A percentile compares a stretch with the other conserved stretches of the same genome.
phyloP scores from a whole-genome alignment of 2,113 vertebrate genomes.

The Loxodonta africana region DNA sequence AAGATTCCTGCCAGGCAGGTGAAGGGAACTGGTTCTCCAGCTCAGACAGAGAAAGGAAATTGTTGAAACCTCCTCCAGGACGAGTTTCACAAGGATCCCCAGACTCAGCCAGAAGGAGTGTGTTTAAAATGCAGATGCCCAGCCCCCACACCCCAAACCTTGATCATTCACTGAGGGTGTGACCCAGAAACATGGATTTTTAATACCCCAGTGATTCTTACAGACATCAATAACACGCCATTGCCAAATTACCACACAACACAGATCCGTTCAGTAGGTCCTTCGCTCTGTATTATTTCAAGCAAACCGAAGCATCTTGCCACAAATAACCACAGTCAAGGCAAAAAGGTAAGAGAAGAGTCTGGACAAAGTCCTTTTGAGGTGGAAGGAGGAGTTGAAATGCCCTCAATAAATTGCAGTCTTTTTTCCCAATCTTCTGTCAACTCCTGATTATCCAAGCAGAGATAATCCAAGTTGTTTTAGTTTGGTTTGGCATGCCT shows the following conservation, averaged over 20 bases:
- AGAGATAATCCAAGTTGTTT: conserved; percentile 59
- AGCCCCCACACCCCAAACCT: not conserved
- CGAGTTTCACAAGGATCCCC: not conserved
- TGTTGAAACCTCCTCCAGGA: not conserved
- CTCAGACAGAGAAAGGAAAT: not conserved
- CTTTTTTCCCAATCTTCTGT: conserved; percentile 60
- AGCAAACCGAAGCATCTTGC: conserved; percentile 76
- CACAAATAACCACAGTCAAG: conserved; percentile 85
- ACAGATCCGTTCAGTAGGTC: conserved; percentile 80
- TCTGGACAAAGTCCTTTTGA: conserved; percentile 78
- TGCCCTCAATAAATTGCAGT: conserved; percentile 65
- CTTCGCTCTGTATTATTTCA: conserved; percentile 82
- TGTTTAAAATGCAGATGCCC: conserved; percentile 26
- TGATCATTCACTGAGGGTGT: not conserved
- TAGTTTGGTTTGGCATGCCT: conserved; percentile 79
- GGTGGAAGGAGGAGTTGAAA: conserved; percentile 72
- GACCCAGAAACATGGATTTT: conserved; percentile 5
- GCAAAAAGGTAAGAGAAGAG: conserved; percentile 83
- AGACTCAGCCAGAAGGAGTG: not conserved
- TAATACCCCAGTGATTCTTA: conserved; percentile 23
- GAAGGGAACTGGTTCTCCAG: not conserved
- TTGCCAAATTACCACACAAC: conserved; percentile 72
- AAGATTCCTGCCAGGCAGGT: not conserved
- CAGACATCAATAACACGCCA: not conserved
- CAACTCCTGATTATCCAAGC: conserved; percentile 58